phyloP scores from a whole-genome alignment of 2,888 invertebrate genomes.

The Eupithecia pulchellata region DNA sequence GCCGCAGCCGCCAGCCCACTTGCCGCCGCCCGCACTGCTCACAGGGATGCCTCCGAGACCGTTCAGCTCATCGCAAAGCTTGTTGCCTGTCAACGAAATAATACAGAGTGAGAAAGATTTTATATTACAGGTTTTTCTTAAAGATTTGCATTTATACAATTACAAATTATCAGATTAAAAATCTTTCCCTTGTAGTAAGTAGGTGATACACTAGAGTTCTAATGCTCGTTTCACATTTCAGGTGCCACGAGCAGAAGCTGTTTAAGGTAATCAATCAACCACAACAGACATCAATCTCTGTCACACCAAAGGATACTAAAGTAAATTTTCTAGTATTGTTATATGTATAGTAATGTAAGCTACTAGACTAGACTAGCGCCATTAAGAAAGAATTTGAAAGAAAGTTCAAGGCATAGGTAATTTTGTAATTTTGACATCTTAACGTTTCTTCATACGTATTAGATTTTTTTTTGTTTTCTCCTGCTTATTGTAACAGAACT shows the following conservation, averaged over 20 bases:
- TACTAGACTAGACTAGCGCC: too few relatives aligned
- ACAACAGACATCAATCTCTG: constrained; percentile 10
- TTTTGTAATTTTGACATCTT: too few relatives aligned
- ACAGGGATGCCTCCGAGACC: constrained; percentile 69
- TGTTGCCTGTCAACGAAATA: constrained; percentile 68
- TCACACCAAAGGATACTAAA: background rate
- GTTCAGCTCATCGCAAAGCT: constrained; percentile 78
- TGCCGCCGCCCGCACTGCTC: constrained; percentile 74
- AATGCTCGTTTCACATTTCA: background rate
- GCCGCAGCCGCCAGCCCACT: constrained; percentile 87
- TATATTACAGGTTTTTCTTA: background rate
- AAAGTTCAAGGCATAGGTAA: too few relatives aligned
- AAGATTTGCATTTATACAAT: background rate
- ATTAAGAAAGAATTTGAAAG: too few relatives aligned
- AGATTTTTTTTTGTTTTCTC: background rate
- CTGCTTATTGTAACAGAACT: background rate
- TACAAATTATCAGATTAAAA: too few relatives aligned
- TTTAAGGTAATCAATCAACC: constrained; percentile 20
- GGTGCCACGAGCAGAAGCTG: background rate
- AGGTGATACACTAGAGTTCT: too few relatives aligned
- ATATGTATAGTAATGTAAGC: background rate
- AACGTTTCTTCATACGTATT: background rate
- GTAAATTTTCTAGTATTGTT: background rate
- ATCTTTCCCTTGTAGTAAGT: too few relatives aligned
- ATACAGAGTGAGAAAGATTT: background rate